Conservation (phyloP, 1,140 invertebrate species). For the Cydia strobilella region DNA sequence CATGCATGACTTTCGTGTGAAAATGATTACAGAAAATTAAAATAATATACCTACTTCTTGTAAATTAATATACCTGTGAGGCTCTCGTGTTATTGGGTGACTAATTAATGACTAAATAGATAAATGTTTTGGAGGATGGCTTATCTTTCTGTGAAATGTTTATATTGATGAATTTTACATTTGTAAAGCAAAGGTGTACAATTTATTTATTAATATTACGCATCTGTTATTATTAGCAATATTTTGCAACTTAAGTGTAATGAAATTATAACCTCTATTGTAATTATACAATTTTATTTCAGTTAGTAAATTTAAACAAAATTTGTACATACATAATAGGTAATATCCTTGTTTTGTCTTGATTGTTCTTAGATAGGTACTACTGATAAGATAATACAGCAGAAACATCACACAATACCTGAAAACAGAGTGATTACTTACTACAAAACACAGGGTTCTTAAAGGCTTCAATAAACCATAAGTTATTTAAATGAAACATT, state of each 20-base stretch:
- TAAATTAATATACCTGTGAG: background rate
- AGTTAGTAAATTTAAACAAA: background rate
- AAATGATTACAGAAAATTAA: too few relatives aligned
- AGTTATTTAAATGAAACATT: background rate
- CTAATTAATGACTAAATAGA: background rate
- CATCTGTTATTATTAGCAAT: background rate
- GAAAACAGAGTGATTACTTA: background rate
- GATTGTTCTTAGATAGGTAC: background rate
- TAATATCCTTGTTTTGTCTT: background rate
- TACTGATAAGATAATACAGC: background rate
- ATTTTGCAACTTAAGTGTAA: constrained; percentile 4
- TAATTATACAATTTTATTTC: background rate
- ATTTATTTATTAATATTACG: background rate
- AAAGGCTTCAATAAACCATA: constrained; percentile 10
- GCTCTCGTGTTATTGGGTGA: background rate
- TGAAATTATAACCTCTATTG: background rate
- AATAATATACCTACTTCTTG: too few relatives aligned
- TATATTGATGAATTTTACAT: background rate
- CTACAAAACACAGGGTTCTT: constrained; percentile 18
- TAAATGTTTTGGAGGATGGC: background rate
- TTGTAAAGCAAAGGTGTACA: background rate
- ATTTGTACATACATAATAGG: background rate
- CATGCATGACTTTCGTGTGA: too few relatives aligned
- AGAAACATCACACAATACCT: background rate
- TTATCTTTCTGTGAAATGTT: too few relatives aligned